These are phyloP conservation scores for Lissocephala sabroskyi DNA, from an alignment of 2,888 invertebrate species.

Conservation along the genomic window DNA sequence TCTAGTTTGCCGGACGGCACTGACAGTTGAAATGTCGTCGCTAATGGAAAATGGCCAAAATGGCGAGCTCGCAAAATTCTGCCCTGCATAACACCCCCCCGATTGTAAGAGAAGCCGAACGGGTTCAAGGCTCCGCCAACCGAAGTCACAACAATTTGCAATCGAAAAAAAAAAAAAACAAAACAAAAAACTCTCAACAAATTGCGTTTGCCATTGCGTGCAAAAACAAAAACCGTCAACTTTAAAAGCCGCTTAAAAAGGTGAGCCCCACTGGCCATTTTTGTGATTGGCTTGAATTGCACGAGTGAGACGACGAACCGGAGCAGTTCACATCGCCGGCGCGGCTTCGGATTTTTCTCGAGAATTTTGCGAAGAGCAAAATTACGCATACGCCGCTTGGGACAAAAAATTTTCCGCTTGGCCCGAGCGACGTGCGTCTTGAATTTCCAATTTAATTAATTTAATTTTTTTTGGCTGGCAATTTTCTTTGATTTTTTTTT, in stretches of 20 bases:
- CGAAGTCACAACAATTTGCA: constrained; percentile 54
- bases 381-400: constrained; percentile 52
- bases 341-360: constrained; percentile 10
- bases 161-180: constrained; percentile 58
- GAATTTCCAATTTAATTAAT: neutral
- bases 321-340: no score
- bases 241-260: constrained; percentile 54
- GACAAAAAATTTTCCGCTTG: constrained; percentile 1
- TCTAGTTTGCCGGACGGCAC: no score
- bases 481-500: constrained; percentile 66
- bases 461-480: constrained; percentile 25
- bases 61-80: no score
- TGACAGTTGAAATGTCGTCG: no score
- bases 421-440: neutral
- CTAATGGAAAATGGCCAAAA: no score
- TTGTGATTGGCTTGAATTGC: constrained; percentile 50
- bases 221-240: constrained; percentile 33
- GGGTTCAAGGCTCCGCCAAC: constrained; percentile 46
- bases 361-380: constrained; percentile 50
- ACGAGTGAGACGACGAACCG: no score
- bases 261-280: constrained; percentile 50
- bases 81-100: no score
- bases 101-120: no score
- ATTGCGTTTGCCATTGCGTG: constrained; percentile 45
- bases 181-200: constrained; percentile 51